Percentiles rank a stretch among this genome's conserved stretches.
Evolutionary conservation across 64 coral and sea anemone genomes (phyloP).

Genomic region (Pocillopora damicornis): DNA sequence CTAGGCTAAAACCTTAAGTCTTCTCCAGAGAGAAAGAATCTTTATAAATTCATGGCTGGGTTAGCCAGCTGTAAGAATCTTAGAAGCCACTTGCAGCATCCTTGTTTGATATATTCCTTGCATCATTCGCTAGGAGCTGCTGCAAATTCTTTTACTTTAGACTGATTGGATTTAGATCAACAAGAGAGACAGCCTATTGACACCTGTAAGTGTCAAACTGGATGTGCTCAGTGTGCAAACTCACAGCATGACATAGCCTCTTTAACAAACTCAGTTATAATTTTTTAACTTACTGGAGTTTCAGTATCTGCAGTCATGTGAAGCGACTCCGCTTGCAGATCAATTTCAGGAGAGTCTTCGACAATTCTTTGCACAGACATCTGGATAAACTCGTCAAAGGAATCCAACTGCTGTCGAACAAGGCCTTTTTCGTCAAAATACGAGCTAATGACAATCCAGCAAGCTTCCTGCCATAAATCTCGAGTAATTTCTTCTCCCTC

Average conservation of each 20-base stretch:
- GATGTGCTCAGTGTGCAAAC: background rate
- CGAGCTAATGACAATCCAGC: constrained; percentile 99
- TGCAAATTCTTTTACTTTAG: too few species aligned
- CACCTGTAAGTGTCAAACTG: too few species aligned
- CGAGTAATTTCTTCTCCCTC: constrained; percentile 96
- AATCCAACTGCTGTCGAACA: constrained; percentile 94
- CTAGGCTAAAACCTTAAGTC: too few species aligned
- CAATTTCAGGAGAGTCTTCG: constrained; percentile 98
- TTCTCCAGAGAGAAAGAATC: too few species aligned
- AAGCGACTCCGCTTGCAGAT: constrained; percentile 95
- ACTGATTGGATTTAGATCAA: too few species aligned
- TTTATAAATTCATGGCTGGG: too few species aligned
- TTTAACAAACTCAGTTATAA: background rate
- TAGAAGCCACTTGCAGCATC: too few species aligned
- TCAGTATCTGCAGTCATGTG: constrained; percentile 99
- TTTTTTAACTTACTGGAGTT: constrained; percentile 69
- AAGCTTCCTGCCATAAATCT: constrained; percentile 99
- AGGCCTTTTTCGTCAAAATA: constrained; percentile 99
- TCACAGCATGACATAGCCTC: background rate
- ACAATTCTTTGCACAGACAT: constrained; percentile 99
- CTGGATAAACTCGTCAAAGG: constrained; percentile 99
- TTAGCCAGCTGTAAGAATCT: too few species aligned
- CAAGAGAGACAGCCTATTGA: too few species aligned
- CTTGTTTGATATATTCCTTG: too few species aligned
- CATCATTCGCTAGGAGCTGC: too few species aligned